Evolutionary conservation across 2,888 invertebrate species (phyloP).

Genomic region (Yponomeuta sedellus): DNA sequence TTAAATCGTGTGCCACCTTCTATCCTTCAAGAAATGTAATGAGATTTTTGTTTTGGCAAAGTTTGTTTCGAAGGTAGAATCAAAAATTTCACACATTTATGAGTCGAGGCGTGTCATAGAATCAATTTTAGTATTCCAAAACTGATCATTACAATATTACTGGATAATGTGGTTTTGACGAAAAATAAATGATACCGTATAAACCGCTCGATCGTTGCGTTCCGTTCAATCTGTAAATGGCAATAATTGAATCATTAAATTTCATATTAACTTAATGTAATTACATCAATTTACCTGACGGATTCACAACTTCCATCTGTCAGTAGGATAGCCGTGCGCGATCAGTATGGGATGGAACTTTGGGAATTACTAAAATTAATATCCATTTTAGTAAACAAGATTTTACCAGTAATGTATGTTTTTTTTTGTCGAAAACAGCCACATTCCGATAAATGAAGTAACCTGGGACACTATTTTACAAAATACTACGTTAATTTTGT

Average conservation of each 20-base stretch:
- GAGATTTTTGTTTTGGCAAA: not conserved
- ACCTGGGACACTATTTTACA: no score
- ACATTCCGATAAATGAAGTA: no score
- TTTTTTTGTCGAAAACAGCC: no score
- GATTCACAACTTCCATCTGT: no score
- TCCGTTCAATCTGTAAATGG: not conserved
- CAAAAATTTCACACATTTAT: not conserved
- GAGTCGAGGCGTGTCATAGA: slow-evolving; percentile 15
- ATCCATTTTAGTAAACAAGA: no score
- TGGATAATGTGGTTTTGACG: not conserved
- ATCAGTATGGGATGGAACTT: no score
- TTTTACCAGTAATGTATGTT: no score
- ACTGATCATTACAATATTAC: slow-evolving; percentile 34
- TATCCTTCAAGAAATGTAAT: not conserved
- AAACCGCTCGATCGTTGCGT: not conserved
- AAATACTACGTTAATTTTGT: no score
- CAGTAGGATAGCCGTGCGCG: no score
- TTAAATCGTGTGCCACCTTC: not conserved
- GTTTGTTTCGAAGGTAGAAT: not conserved
- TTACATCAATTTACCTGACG: no score
- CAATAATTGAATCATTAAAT: not conserved
- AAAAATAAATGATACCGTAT: not conserved
- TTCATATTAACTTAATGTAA: not conserved
- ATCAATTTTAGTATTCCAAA: slow-evolving; percentile 19
- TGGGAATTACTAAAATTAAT: no score